Conservation (phyloP, 2,113 vertebrate genomes). For the Cathartes aura region DNA sequence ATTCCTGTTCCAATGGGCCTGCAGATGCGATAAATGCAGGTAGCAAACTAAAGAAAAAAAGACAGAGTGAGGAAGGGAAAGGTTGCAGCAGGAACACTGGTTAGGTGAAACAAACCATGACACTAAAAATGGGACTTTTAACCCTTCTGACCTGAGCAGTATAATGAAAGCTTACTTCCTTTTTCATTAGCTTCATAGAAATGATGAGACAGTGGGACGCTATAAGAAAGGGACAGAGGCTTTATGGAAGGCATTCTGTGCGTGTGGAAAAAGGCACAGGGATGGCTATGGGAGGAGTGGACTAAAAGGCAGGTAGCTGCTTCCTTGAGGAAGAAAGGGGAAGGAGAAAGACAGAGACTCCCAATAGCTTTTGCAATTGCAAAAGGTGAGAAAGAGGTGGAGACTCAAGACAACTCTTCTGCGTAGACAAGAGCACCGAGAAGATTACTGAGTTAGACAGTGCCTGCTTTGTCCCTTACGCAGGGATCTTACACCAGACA, state of each 20-base stretch:
- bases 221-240: background rate
- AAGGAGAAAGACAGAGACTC: background rate
- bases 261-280: background rate
- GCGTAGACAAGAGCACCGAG: too few relatives aligned
- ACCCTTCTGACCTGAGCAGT: background rate
- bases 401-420: background rate
- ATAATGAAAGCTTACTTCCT: background rate
- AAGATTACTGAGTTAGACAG: background rate
- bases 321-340: background rate
- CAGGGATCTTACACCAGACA: background rate
- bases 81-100: background rate
- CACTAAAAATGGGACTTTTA: background rate
- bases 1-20: background rate
- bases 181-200: background rate
- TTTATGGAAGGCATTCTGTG: background rate
- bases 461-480: background rate
- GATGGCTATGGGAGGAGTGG: background rate
- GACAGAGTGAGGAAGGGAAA: background rate
- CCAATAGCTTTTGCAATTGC: background rate
- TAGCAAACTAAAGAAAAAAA: background rate
- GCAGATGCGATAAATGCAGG: background rate
- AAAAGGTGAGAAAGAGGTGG: background rate
- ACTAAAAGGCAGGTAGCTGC: background rate
- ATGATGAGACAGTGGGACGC: background rate
- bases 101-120: background rate